These are phyloP conservation scores for Drosophila guanche DNA, from an alignment of 1,140 invertebrate genomes.

Conservation along the genomic window DNA sequence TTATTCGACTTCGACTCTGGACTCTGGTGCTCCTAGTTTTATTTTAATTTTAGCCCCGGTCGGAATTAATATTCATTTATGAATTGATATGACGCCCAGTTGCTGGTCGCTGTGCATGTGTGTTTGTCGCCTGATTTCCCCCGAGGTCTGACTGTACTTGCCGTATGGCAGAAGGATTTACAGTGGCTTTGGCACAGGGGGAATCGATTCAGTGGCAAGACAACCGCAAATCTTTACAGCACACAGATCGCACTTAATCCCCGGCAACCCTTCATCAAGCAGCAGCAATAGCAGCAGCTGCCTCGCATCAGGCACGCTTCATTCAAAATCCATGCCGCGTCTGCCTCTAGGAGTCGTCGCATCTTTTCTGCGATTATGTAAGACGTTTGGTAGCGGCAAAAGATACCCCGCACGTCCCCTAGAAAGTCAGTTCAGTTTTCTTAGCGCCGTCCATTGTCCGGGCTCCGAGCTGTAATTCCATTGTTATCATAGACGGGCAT, in stretches of 20 bases:
- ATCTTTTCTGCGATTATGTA: constrained; percentile 62
- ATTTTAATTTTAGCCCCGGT: constrained; percentile 72
- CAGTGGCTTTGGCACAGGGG: constrained; percentile 14
- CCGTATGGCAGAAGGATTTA: constrained; percentile 20
- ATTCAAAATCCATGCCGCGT: constrained; percentile 51
- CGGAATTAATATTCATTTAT: constrained; percentile 76
- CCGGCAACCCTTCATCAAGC: constrained; percentile 61
- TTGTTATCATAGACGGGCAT: constrained; percentile 48
- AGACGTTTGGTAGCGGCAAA: constrained; percentile 56
- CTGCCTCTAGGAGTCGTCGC: constrained; percentile 5
- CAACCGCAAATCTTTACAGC: constrained; percentile 69
- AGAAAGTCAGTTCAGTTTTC: constrained; percentile 69
- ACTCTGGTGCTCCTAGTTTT: constrained; percentile 46
- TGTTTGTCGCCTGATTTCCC: constrained; percentile 10
- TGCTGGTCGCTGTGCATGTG: constrained; percentile 24
- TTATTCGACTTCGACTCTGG: constrained; percentile 48
- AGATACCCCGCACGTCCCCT: constrained; percentile 56
- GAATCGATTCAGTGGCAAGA: constrained; percentile 18
- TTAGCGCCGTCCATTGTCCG: constrained; percentile 66
- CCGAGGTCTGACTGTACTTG: constrained; percentile 66
- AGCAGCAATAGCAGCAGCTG: constrained; percentile 50
- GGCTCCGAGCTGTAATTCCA: constrained; percentile 33
- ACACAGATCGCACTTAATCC: constrained; percentile 59
- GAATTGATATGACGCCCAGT: constrained; percentile 73
- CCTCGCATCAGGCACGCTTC: constrained; percentile 74